Conservation (phyloP, 23 tunicate species). For the Trididemnum miniatum region DNA sequence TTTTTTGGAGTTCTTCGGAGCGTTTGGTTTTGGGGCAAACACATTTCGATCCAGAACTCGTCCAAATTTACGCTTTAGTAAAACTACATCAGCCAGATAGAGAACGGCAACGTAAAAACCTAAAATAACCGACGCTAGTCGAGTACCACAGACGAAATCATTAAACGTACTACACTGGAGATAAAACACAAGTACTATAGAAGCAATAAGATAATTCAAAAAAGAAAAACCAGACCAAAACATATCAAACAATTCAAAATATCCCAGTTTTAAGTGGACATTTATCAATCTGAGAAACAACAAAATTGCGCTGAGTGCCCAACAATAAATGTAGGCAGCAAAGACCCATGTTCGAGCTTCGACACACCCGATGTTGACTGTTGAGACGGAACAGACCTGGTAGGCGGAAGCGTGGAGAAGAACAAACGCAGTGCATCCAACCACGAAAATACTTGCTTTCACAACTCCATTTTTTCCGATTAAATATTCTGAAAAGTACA, state of each 20-base stretch:
- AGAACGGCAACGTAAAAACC: conserved; percentile 71
- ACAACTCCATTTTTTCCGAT: conserved; percentile 45
- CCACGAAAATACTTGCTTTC: conserved; percentile 49
- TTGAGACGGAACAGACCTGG: background rate
- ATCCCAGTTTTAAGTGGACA: conserved; percentile 41
- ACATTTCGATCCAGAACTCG: conserved; percentile 6
- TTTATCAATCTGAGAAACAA: conserved; percentile 57
- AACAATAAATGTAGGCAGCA: conserved; percentile 75
- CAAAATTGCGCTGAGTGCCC: conserved; percentile 59
- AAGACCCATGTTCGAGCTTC: conserved; percentile 67
- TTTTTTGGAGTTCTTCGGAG: no score
- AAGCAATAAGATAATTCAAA: conserved; percentile 56
- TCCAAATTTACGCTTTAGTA: conserved; percentile 42
- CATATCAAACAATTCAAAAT: conserved; percentile 52
- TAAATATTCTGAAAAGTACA: conserved; percentile 2
- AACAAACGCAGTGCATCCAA: conserved; percentile 79
- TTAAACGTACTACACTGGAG: conserved; percentile 26
- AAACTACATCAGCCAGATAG: conserved; percentile 54
- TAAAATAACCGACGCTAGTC: conserved; percentile 68
- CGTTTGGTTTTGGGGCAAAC: conserved; percentile 5
- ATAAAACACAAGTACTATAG: conserved; percentile 67
- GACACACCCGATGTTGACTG: conserved; percentile 34
- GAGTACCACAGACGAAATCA: conserved; percentile 4
- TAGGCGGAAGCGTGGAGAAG: conserved; percentile 64
- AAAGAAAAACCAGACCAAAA: conserved; percentile 75